phyloP scores from a whole-genome alignment of 2,797 vertebrate species.

The Spatula versicolor region DNA sequence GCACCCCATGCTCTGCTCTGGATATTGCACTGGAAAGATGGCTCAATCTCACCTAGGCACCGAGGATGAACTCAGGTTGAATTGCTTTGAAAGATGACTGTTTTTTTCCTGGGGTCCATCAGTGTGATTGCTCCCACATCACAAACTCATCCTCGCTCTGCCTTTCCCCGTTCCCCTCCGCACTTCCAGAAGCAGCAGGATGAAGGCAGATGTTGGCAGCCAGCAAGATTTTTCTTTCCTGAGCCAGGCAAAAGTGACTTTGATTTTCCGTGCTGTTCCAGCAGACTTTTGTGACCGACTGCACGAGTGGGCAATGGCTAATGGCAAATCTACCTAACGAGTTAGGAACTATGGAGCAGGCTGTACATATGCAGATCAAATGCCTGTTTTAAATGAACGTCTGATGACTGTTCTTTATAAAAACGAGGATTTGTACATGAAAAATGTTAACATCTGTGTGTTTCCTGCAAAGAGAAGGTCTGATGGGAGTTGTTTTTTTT shows the following conservation, averaged over 20 bases:
- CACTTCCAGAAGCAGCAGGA: neutral
- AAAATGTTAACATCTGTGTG: neutral
- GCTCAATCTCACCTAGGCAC: neutral
- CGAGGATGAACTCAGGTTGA: neutral
- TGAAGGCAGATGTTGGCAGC: slow-evolving; percentile 29
- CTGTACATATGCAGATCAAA: neutral
- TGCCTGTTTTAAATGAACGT: neutral
- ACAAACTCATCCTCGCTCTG: neutral
- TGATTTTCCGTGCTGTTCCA: slow-evolving; percentile 29
- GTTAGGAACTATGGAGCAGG: neutral
- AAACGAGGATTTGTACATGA: neutral
- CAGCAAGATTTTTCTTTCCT: neutral
- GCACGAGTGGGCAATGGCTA: neutral
- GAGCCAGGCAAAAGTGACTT: slow-evolving; percentile 39
- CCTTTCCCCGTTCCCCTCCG: neutral
- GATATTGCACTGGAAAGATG: neutral
- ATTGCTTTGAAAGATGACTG: neutral
- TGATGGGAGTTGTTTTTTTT: neutral
- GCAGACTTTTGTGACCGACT: neutral
- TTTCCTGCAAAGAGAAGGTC: neutral
- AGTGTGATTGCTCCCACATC: neutral
- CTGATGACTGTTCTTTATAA: neutral
- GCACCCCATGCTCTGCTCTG: fast-evolving
- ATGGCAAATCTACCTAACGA: neutral
- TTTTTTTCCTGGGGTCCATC: neutral